phyloP scores from a whole-genome alignment of 2,797 vertebrate species.

The Emydoidea blandingii region DNA sequence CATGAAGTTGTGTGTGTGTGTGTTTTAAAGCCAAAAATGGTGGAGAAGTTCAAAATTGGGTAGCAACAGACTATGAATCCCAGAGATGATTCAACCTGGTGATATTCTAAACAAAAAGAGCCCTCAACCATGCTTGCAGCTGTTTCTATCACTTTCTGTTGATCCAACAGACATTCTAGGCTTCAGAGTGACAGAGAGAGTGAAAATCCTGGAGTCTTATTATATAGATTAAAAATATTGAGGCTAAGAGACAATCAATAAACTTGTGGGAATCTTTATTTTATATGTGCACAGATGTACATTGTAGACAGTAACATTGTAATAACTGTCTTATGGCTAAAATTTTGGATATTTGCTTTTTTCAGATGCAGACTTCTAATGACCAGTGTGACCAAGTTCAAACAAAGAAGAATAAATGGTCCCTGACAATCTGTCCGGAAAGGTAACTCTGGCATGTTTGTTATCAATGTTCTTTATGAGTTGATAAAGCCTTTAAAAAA shows the following conservation, averaged over 20 bases:
- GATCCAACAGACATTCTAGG: neutral
- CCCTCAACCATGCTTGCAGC: neutral
- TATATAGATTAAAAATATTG: neutral
- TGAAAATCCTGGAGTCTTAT: neutral
- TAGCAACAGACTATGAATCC: neutral
- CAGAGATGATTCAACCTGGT: too few relatives aligned
- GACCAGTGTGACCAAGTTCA: neutral
- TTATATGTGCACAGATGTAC: neutral
- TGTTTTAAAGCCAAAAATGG: too few relatives aligned
- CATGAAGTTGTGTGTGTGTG: neutral
- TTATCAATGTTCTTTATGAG: neutral
- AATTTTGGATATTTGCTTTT: neutral
- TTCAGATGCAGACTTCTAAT: neutral
- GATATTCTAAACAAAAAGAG: neutral
- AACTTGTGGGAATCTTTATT: neutral
- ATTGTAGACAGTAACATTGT: neutral
- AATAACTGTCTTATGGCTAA: neutral
- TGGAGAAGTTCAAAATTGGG: neutral
- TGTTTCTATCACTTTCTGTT: neutral
- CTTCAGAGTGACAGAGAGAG: neutral
- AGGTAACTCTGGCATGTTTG: neutral
- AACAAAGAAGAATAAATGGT: neutral
- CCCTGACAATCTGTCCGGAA: neutral
- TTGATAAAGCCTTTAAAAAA: neutral
- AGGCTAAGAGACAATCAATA: neutral